These are phyloP conservation scores for Pterophyllum scalare DNA, from an alignment of 2,113 vertebrate species.

Conservation along the genomic window DNA sequence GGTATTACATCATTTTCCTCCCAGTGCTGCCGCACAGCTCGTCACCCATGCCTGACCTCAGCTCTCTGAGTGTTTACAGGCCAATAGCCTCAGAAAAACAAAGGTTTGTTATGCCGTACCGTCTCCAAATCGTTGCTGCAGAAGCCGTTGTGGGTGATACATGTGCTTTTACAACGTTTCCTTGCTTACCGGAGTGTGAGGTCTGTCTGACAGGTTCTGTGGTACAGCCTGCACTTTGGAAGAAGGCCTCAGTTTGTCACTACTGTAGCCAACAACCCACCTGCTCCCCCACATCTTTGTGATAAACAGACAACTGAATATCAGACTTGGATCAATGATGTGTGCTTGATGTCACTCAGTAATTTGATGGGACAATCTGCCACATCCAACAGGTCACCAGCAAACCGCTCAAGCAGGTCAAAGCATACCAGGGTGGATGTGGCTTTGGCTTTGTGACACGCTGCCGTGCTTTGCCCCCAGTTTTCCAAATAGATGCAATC, in stretches of 20 bases:
- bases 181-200: background rate
- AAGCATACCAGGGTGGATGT: background rate
- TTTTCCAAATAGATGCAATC: background rate
- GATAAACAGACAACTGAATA: background rate
- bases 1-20: conserved; percentile 8
- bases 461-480: background rate
- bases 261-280: background rate
- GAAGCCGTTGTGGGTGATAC: background rate
- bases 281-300: background rate
- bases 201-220: background rate
- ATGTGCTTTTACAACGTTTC: background rate
- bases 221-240: background rate
- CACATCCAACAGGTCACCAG: background rate
- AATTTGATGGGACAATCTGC: background rate
- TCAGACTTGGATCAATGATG: background rate
- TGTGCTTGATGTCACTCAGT: background rate
- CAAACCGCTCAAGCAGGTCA: background rate
- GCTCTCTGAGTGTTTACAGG: background rate
- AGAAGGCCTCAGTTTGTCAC: background rate
- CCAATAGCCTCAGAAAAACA: background rate
- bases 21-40: background rate
- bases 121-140: background rate
- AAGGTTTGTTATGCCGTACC: background rate
- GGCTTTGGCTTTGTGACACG: background rate
- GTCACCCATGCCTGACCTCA: background rate